These are phyloP conservation scores for Uria aalge DNA, from an alignment of 2,113 vertebrate species.

Conservation along the genomic window DNA sequence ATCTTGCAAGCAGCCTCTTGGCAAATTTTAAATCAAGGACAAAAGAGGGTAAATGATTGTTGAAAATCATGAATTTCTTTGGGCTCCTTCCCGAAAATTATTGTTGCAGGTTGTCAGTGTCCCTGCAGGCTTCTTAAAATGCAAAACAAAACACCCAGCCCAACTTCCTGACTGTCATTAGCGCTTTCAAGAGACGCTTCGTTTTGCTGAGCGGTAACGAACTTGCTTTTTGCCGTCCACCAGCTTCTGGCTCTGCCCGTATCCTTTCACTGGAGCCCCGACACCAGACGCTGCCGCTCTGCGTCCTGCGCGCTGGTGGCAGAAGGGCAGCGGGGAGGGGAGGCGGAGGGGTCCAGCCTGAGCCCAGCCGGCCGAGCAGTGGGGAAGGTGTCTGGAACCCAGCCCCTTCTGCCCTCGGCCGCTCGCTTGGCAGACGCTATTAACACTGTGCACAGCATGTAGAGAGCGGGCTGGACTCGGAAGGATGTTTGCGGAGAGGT, in stretches of 20 bases:
- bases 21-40: constrained; percentile 4
- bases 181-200: background rate
- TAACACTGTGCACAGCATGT: background rate
- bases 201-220: background rate
- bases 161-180: constrained; percentile 37
- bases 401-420: accelerated
- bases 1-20: background rate
- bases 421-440: background rate
- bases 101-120: background rate
- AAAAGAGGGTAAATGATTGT: background rate
- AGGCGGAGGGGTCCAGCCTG: background rate
- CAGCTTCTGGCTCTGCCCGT: background rate
- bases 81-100: background rate
- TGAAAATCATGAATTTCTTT: background rate
- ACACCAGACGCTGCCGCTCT: background rate
- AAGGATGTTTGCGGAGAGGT: background rate
- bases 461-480: accelerated
- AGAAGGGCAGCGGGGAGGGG: background rate
- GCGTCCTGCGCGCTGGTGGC: accelerated
- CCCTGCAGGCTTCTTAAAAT: constrained; percentile 31
- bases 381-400: background rate
- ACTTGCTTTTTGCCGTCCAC: background rate
- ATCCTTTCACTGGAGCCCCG: background rate
- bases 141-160: constrained; percentile 14
- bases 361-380: background rate